A percentile compares a stretch with the other conserved stretches of the same genome.
Conservation (phyloP, 2,113 vertebrate genomes). For the Lepus timidus region DNA sequence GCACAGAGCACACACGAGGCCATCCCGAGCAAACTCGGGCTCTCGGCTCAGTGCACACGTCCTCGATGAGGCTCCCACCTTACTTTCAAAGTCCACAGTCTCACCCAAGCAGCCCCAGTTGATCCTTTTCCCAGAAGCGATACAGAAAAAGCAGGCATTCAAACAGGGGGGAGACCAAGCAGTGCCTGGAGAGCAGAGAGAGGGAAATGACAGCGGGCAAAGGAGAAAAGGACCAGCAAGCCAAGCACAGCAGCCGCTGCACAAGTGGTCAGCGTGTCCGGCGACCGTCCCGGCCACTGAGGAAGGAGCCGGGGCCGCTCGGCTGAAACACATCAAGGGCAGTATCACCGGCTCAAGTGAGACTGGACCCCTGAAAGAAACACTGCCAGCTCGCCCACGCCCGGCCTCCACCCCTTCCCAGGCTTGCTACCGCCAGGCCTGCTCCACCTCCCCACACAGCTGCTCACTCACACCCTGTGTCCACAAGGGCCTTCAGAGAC, state of each 20-base stretch:
- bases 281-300: background rate
- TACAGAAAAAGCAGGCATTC: slow-evolving; percentile 17
- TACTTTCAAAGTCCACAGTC: background rate
- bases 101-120: background rate
- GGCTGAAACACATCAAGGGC: background rate
- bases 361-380: background rate
- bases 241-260: background rate
- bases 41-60: background rate
- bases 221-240: slow-evolving; percentile 2
- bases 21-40: background rate
- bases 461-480: background rate
- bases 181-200: background rate
- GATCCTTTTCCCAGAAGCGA: background rate
- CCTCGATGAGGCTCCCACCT: background rate
- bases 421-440: background rate
- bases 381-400: background rate
- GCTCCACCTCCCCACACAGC: background rate
- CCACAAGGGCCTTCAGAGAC: background rate
- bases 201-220: background rate
- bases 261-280: background rate
- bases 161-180: background rate
- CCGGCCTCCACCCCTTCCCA: background rate
- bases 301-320: background rate
- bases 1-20: background rate
- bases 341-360: background rate